These are phyloP conservation scores for Neuroscelio doddi DNA, from an alignment of 2,888 invertebrate genomes.

Conservation along the genomic window DNA sequence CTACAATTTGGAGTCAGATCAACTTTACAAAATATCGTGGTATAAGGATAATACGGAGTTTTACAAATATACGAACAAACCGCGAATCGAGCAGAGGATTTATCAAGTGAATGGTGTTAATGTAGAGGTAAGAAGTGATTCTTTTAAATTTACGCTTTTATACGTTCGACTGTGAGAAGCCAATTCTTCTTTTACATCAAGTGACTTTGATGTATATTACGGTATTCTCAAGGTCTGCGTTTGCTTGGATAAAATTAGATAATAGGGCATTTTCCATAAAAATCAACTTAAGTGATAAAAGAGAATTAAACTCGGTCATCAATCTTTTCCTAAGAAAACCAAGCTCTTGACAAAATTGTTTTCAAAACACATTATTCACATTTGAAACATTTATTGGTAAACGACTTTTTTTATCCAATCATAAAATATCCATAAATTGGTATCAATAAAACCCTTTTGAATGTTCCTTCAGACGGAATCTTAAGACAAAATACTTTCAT, in stretches of 20 bases:
- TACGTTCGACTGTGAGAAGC: no score
- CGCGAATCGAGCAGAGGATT: conserved; percentile 60
- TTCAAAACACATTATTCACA: no score
- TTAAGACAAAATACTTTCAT: background rate
- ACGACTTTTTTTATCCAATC: no score
- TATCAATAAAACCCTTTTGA: conserved; percentile 6
- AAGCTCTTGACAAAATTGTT: no score
- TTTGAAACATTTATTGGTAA: no score
- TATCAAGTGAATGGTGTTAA: conserved; percentile 69
- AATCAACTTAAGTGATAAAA: conserved; percentile 14
- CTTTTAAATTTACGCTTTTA: no score
- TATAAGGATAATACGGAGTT: conserved; percentile 74
- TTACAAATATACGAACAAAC: conserved; percentile 70
- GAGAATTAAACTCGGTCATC: conserved; percentile 16
- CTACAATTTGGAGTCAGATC: conserved; percentile 70
- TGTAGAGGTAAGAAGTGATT: conserved; percentile 67
- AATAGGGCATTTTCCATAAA: conserved; percentile 16
- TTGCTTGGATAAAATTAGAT: conserved; percentile 22
- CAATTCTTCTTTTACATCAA: background rate
- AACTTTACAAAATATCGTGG: conserved; percentile 73
- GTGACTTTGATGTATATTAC: conserved; percentile 7
- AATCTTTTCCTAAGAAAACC: conserved; percentile 9
- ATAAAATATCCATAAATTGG: conserved; percentile 9
- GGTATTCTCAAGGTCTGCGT: conserved; percentile 10
- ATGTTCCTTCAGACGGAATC: conserved; percentile 1